These are phyloP conservation scores for Peromyscus melanophrys DNA, from an alignment of 2,797 vertebrate species.

Conservation along the genomic window DNA sequence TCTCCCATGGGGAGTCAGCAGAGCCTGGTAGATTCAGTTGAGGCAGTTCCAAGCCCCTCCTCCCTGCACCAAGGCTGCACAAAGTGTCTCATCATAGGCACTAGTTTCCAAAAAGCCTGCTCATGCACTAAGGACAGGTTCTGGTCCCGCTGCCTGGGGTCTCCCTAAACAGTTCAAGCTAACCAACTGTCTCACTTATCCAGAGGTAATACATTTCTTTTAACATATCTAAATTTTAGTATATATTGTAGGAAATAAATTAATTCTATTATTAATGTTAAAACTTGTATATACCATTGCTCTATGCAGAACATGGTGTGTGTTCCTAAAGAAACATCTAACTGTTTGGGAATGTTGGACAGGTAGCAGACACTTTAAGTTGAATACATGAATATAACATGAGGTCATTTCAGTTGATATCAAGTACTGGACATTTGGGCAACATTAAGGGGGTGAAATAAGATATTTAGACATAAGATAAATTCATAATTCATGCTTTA, in stretches of 20 bases:
- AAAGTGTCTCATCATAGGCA: no score
- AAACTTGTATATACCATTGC: neutral
- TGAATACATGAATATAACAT: neutral
- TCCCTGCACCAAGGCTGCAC: no score
- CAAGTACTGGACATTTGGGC: neutral
- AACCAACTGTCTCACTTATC: no score
- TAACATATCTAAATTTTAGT: neutral
- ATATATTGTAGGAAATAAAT: neutral
- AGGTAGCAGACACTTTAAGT: neutral
- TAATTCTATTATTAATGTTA: neutral
- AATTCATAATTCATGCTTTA: neutral
- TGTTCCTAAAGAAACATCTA: neutral
- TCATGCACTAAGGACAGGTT: no score
- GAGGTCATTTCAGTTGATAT: no score
- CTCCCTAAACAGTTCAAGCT: no score
- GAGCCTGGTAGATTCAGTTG: no score
- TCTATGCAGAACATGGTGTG: neutral
- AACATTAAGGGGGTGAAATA: neutral
- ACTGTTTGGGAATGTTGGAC: no score
- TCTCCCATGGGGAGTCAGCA: no score
- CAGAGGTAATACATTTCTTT: neutral
- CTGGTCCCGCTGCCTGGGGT: no score
- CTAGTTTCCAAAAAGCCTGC: no score
- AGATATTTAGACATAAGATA: neutral
- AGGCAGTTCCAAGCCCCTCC: no score